Evolutionary conservation across 1,140 invertebrate genomes (phyloP), one percentile per base, ranked within the genome.

Genomic region (Agraylea sexmaculata): DNA sequence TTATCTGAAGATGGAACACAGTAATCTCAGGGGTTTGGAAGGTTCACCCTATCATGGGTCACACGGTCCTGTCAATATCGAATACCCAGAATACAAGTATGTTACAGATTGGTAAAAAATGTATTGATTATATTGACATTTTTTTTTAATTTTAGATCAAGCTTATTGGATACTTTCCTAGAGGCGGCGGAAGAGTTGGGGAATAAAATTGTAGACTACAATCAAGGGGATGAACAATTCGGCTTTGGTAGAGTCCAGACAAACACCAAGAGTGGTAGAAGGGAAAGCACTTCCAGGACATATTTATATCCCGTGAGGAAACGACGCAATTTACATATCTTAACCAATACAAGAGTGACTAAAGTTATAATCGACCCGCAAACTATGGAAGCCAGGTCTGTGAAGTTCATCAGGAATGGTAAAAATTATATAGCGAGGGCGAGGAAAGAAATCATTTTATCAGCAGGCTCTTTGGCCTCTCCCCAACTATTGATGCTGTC

Each of bases 401-500:
- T 85, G 1, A 66, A 80, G 51, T 82, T 75, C 50, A 38, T 65
- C 2, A 56, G 68, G 25, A 59, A 68, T 22, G 58, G 59, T 29
- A 44, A 56, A 7, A 42, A 53, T 6, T 56, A 56, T 28, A 54
- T 50, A 2, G 62, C 66, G 1, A 60, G 55, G 30, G 73, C 73
- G 0, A 57, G 52, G n/a, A 77, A 71, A 43, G 78, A 80, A 54
- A 66, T 77, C 0, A 73, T 77, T 15, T 33, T 77, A 7, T 73
- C 75, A 27, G 78, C 76, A 4, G 83, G 82, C 0, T 60, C 78
- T 1, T 71, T 85, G 27, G 77, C 78, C 50, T 77, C 80, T 1
- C 78, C 82, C 0, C 80, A 85, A 53, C 46, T 87, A 2, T 58
- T 87, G 8, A 80, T 83, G 74, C 57, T 85, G 0, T 80, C 77